Evolutionary conservation across 2,113 vertebrate genomes (phyloP), one percentile per base, ranked within the genome.

Genomic region (Ondatra zibethicus): DNA sequence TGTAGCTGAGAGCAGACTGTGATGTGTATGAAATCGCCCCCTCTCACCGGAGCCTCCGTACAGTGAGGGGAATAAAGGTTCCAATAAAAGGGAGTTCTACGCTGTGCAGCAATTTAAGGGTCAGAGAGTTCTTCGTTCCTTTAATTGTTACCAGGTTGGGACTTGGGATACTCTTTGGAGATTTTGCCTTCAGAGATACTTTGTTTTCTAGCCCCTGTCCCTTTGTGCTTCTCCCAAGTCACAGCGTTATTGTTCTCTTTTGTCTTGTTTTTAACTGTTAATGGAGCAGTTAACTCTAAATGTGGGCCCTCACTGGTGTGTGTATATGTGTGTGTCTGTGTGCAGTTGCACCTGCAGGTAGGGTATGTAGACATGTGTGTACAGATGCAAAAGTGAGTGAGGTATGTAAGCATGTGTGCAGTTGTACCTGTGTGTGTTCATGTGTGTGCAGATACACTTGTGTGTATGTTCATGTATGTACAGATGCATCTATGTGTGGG

Each of bases 91-190:
- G 33, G 95, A 29, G 8, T 92, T 55, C 0, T 90, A 36, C 65
- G 89, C 47, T 45, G 7, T 92, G 5, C 66, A 55, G 16, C n/a
- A 88, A 91, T 50, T 92, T 80, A 27, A 23, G 70, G 5, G 80
- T 39, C 31, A 85, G 21, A 23, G 70, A 27, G 63, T 84, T 91
- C 65, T 88, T 23, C 17, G 63, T 82, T 5, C 65, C 29, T 55
- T 95, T 97, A 66, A 92, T 76, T 92, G 82, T 5, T 81, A 85
- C 8, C 11, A n/a, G n/a, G 12, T 12, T 81, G 97, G 58, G 75
- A 76, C 63, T 81, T 58, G 63, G 47, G 36, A 82, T 77, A 80
- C 2, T 7, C 9, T 84, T 89, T 47, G 42, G 65, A 88, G 73
- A 70, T 3, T 19, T 33, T 36, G 0, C n/a, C 27, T 85, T 95